Conservation (phyloP, 1,140 invertebrate genomes). For the Carcinoscorpius rotundicauda region DNA sequence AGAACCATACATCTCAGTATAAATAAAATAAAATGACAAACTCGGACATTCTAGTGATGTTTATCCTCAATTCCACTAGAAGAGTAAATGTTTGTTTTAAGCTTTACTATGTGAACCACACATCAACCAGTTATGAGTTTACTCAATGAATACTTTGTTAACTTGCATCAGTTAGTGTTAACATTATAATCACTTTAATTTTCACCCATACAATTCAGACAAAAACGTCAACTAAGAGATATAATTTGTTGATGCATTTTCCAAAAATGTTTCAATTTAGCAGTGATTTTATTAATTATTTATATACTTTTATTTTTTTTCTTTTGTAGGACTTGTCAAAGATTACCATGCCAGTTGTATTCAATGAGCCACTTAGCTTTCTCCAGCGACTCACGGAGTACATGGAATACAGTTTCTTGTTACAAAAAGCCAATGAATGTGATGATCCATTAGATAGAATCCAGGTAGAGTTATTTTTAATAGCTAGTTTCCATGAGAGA, state of each 20-base stretch:
- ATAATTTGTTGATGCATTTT: neutral
- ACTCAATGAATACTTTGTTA: too few relatives aligned
- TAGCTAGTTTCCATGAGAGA: neutral
- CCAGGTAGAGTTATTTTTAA: conserved; percentile 38
- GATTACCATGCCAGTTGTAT: conserved; percentile 93
- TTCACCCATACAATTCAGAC: neutral
- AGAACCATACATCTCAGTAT: too few relatives aligned
- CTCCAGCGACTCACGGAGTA: conserved; percentile 89
- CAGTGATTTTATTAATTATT: too few relatives aligned
- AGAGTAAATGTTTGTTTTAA: too few relatives aligned
- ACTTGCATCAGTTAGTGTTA: neutral
- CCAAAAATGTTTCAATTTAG: neutral
- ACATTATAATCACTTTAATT: neutral
- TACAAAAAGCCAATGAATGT: conserved; percentile 58
- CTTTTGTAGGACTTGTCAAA: conserved; percentile 66
- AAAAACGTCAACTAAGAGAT: neutral
- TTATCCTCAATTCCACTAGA: too few relatives aligned
- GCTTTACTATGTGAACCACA: too few relatives aligned
- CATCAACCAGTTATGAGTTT: too few relatives aligned
- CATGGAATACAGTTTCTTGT: conserved; percentile 79
- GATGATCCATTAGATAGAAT: conserved; percentile 64
- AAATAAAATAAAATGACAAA: too few relatives aligned
- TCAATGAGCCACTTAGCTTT: conserved; percentile 93
- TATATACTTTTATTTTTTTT: neutral
- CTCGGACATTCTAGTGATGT: too few relatives aligned